A percentile compares a stretch with the other conserved stretches of the same genome.
phyloP scores from a whole-genome alignment of 2,113 vertebrate genomes.

The Phaethornis superciliosus region DNA sequence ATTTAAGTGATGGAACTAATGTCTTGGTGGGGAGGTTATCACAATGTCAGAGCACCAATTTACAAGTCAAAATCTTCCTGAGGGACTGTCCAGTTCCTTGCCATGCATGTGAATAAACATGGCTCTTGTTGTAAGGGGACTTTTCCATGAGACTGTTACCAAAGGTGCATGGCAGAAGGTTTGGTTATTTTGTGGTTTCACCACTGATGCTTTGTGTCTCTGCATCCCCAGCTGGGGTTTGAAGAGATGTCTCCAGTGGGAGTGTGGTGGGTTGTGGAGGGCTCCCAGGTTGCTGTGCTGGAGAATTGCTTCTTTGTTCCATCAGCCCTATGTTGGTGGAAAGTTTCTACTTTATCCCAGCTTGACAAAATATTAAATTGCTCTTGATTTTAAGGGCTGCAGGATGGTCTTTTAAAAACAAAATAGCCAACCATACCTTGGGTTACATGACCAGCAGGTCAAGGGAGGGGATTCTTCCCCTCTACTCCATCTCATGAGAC shows the following conservation, averaged over 20 bases:
- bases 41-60: not conserved
- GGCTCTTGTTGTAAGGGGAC: not conserved
- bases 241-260: not conserved
- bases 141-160: not conserved
- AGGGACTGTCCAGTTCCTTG: not conserved
- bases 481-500: no score
- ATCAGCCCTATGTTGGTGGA: not conserved
- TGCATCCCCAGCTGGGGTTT: rapidly evolving
- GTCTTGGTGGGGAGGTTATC: not conserved
- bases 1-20: not conserved
- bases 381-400: not conserved
- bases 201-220: rapidly evolving
- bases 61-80: not conserved
- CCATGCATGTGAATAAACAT: rapidly evolving
- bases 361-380: not conserved
- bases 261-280: rapidly evolving
- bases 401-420: not conserved
- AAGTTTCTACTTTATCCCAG: not conserved
- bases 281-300: not conserved
- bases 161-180: not conserved
- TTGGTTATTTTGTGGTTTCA: not conserved
- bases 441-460: no score
- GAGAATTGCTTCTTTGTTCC: not conserved
- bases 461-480: no score
- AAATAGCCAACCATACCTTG: no score